A percentile compares a stretch with the other conserved stretches of the same genome.
These are phyloP conservation scores for Neodon shergylaensis DNA, from an alignment of 2,113 vertebrate species.

Conservation along the genomic window DNA sequence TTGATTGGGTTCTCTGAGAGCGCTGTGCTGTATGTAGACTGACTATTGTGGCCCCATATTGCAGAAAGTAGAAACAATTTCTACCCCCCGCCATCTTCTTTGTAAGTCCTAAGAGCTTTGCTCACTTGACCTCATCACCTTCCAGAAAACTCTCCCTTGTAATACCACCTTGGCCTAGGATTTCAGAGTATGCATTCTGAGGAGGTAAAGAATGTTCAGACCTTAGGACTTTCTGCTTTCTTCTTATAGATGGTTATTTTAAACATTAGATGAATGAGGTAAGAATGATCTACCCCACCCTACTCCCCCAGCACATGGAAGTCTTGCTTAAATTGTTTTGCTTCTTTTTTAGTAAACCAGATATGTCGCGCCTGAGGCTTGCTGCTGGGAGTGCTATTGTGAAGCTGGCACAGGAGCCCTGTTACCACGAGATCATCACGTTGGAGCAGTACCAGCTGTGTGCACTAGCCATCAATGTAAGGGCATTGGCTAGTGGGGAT, in stretches of 20 bases:
- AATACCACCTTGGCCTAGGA: neutral
- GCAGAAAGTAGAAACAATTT: neutral
- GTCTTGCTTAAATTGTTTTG: constrained; percentile 60
- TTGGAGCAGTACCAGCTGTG: constrained; percentile 99
- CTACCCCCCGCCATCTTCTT: neutral
- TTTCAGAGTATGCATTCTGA: neutral
- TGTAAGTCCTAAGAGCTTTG: neutral
- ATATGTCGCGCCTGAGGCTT: constrained; percentile 97
- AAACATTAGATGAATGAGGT: neutral
- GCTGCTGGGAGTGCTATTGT: constrained; percentile 96
- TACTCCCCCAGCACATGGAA: neutral
- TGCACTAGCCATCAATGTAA: constrained; percentile 97
- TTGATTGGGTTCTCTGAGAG: neutral
- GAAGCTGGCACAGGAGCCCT: constrained; percentile 97
- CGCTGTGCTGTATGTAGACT: neutral
- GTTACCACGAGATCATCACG: constrained; percentile 99
- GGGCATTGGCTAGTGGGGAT: constrained; percentile 57
- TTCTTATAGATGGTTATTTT: constrained; percentile 12
- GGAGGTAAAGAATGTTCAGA: neutral
- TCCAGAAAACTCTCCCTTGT: neutral
- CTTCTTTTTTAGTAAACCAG: constrained; percentile 93
- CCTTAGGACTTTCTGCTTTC: neutral
- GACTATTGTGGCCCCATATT: neutral
- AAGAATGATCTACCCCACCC: neutral
- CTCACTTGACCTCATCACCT: neutral